Percentiles rank a stretch among this genome's conserved stretches.
Evolutionary conservation across 2,888 invertebrate genomes (phyloP).

Genomic region (Diaphora mendica): DNA sequence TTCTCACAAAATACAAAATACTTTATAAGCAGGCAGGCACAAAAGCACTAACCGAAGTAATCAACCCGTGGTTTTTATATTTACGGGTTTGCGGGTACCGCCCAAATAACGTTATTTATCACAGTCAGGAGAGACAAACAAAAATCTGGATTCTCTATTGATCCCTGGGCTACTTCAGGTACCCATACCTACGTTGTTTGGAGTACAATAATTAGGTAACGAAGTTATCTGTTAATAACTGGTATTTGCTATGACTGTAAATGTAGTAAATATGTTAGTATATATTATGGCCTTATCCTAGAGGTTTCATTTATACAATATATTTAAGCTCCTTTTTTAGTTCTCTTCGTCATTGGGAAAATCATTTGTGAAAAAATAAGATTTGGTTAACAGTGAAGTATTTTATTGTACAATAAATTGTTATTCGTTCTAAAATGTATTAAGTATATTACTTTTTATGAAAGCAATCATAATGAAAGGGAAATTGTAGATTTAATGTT

Average conservation of each 20-base stretch:
- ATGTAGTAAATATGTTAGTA: no score
- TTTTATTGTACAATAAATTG: no score
- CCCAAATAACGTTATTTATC: slow-evolving; percentile 35
- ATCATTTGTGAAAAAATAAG: no score
- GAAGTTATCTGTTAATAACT: neutral
- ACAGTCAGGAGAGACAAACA: slow-evolving; percentile 18
- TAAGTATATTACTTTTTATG: neutral
- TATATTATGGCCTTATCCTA: no score
- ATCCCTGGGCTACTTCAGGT: neutral
- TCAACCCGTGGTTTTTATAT: slow-evolving; percentile 11
- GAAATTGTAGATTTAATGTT: neutral
- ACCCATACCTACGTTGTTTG: neutral
- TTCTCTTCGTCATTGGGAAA: no score
- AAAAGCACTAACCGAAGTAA: slow-evolving; percentile 10
- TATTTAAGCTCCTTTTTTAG: no score
- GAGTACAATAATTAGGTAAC: neutral
- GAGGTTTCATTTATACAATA: no score
- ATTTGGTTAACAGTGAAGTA: no score
- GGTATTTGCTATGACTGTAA: neutral
- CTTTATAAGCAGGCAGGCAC: slow-evolving; percentile 4
- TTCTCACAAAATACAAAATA: neutral
- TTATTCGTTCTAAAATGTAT: no score
- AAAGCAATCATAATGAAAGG: neutral
- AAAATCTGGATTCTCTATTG: slow-evolving; percentile 11
- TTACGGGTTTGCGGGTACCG: slow-evolving; percentile 11